A percentile compares a stretch with the other conserved stretches of the same genome.
phyloP scores from a whole-genome alignment of 2,888 invertebrate species.

The Gastrophysa polygoni region DNA sequence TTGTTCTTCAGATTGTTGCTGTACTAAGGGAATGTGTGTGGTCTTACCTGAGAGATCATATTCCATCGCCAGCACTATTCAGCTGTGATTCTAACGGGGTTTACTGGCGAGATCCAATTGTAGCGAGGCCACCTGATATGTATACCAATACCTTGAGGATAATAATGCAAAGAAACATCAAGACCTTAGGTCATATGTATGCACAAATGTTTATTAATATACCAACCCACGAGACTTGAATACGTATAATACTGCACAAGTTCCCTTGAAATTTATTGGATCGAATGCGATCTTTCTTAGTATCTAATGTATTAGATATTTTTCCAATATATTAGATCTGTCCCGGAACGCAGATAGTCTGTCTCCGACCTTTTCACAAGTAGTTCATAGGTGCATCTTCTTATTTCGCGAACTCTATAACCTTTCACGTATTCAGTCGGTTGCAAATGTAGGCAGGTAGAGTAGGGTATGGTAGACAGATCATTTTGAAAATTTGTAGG shows the following conservation, averaged over 20 bases:
- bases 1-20: constrained; percentile 68
- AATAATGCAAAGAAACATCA: constrained; percentile 80
- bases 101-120: constrained; percentile 80
- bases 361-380: too few relatives aligned
- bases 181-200: constrained; percentile 76
- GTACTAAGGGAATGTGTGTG: constrained; percentile 85
- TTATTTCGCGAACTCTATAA: too few relatives aligned
- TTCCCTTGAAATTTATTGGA: too few relatives aligned
- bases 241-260: not conserved
- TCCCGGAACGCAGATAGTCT: too few relatives aligned
- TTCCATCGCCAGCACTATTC: constrained; percentile 84
- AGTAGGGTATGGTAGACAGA: too few relatives aligned
- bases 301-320: too few relatives aligned
- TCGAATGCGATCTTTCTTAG: too few relatives aligned
- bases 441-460: too few relatives aligned
- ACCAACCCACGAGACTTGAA: constrained; percentile 45
- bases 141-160: constrained; percentile 82
- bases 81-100: constrained; percentile 69
- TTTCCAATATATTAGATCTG: too few relatives aligned
- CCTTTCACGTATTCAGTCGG: too few relatives aligned
- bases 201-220: constrained; percentile 71
- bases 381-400: too few relatives aligned
- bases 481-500: too few relatives aligned
- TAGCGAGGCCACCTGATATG: constrained; percentile 71
- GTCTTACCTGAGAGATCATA: constrained; percentile 88